These are phyloP conservation scores for Coelinius sp. DNA, from an alignment of 2,888 invertebrate genomes.

Conservation along the genomic window DNA sequence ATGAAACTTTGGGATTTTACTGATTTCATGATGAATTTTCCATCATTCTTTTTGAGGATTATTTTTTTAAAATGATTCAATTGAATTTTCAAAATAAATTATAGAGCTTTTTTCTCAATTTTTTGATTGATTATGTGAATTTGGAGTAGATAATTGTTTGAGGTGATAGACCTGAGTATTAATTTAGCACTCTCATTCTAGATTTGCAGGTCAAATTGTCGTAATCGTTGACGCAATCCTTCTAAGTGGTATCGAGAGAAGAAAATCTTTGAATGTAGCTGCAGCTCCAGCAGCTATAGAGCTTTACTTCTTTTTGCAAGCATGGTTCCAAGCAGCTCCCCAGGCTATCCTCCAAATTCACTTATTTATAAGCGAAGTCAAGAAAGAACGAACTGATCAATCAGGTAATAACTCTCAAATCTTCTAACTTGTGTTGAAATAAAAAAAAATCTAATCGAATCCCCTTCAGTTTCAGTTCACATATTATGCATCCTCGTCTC, in stretches of 20 bases:
- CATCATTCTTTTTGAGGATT: too few species aligned
- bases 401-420: constrained; percentile 73
- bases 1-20: too few species aligned
- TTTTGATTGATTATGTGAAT: not conserved
- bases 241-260: constrained; percentile 75
- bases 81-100: not conserved
- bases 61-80: too few species aligned
- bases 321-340: constrained; percentile 84
- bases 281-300: constrained; percentile 80
- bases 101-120: not conserved
- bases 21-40: too few species aligned
- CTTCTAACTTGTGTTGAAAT: not conserved
- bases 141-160: not conserved
- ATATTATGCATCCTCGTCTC: constrained; percentile 79
- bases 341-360: constrained; percentile 79
- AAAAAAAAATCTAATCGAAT: not conserved
- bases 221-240: constrained; percentile 82
- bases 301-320: constrained; percentile 83
- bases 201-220: constrained; percentile 82
- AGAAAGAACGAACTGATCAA: constrained; percentile 74
- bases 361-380: constrained; percentile 76
- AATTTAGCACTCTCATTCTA: constrained; percentile 61
- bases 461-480: constrained; percentile 77
- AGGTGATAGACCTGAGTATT: not conserved
- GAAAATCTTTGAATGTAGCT: constrained; percentile 75